Evolutionary conservation across 2,888 invertebrate genomes (phyloP), one percentile per base, ranked within the genome.

Genomic region (Pocota personata): DNA sequence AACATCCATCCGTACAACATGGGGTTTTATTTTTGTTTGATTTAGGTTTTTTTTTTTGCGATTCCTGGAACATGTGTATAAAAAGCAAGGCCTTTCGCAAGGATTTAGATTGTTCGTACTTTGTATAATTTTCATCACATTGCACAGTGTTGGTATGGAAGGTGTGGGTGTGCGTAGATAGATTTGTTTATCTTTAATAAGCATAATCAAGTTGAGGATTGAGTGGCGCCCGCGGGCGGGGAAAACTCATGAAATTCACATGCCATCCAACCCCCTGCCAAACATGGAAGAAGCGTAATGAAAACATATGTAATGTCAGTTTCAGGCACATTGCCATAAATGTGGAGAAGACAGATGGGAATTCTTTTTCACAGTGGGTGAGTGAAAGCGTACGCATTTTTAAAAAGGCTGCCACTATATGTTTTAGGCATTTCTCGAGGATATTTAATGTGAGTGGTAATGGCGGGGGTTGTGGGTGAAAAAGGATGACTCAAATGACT

Each of bases 401-500:
- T 30, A 62, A 62, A 27, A 14, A n/a, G n/a, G n/a, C n/a, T 46
- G 27, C 30, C 27, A n/a, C 46, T 3, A n/a, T 16, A 24, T 62
- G 43, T 16, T 40, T 43, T 43, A 10, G 60, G 43, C 43, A 46
- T 46, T 21, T 21, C 21, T 21, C 43, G 43, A 3, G 43, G 43
- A 19, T 43, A 43, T 43, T 43, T 16, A 43, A 8, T 16, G 7
- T 43, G 43, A 43, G 16, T 43, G 43, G 16, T 8, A 7, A 8
- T 43, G 43, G 19, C 43, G 43, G 14, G 16, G 30, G 7, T 24
- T 43, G 57, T 19, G 67, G 62, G 24, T 40, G 27, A 14, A 40
- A n/a, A 21, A 73, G 27, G 55, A 64, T 64, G 32, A 75, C 52
- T 64, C 62, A 52, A 73, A 73, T 62, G 73, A 40, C 62, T 73